These are phyloP conservation scores for Oedothorax gibbosus DNA, from an alignment of 1,140 invertebrate genomes.

Conservation along the genomic window DNA sequence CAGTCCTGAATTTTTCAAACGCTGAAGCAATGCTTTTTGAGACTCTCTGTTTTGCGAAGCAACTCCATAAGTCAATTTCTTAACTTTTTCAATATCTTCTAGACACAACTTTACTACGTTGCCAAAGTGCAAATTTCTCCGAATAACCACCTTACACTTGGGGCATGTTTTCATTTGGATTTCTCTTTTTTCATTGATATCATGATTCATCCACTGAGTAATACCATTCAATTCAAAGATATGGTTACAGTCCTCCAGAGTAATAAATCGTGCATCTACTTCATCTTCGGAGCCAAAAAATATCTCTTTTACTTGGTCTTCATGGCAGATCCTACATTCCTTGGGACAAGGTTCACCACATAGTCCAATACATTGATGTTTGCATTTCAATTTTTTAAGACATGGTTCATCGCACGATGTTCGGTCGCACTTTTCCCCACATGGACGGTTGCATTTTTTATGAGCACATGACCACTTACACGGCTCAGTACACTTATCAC, in stretches of 20 bases:
- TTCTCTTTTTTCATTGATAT: slow-evolving; percentile 61
- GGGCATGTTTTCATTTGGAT: slow-evolving; percentile 76
- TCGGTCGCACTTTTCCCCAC: slow-evolving; percentile 74
- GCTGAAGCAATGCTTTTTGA: background rate
- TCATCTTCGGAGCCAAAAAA: slow-evolving; percentile 71
- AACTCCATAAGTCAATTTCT: slow-evolving; percentile 67
- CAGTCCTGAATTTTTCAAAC: background rate
- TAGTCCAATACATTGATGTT: slow-evolving; percentile 76
- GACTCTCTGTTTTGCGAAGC: background rate
- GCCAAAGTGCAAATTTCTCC: slow-evolving; percentile 74
- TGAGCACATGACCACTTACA: slow-evolving; percentile 71
- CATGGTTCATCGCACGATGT: slow-evolving; percentile 73
- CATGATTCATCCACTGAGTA: slow-evolving; percentile 71
- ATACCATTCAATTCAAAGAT: slow-evolving; percentile 73
- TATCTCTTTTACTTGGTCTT: slow-evolving; percentile 72
- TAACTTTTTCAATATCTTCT: slow-evolving; percentile 73
- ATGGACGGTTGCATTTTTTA: slow-evolving; percentile 72
- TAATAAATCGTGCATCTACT: slow-evolving; percentile 69
- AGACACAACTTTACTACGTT: slow-evolving; percentile 73
- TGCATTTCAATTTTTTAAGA: slow-evolving; percentile 73
- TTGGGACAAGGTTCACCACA: slow-evolving; percentile 77
- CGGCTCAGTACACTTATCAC: slow-evolving; percentile 55
- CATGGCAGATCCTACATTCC: slow-evolving; percentile 69
- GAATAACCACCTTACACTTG: slow-evolving; percentile 75
- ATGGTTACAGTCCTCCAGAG: slow-evolving; percentile 76